Base-by-base conservation (phyloP, 1,140 invertebrate genomes). In the Kradibia gibbosae region DNA sequence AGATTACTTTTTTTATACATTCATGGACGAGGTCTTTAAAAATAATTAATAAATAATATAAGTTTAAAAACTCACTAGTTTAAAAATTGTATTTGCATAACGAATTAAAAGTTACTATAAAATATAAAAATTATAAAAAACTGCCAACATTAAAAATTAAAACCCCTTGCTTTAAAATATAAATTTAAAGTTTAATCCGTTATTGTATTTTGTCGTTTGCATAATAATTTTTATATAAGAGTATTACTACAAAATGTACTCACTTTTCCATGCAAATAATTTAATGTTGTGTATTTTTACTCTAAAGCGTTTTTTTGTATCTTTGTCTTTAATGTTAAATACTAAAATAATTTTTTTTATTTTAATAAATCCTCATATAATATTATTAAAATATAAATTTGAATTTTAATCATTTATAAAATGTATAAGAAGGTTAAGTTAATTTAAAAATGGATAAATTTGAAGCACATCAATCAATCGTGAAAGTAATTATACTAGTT, bases 401-500 rank as follows among this genome's bases (percentile, higher is more conserved):
- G 2, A 5, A 39, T 67, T 3, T 31, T 28, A 20, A 22, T 62
- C 60, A 13, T 28, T 34, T 20, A 62, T n/a, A 1, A 39, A 67
- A 22, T 67, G 11, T 39, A 36, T 67, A 17, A 4, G 17, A 34
- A 25, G 1, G 5, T 62, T 62, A 36, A 4, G 20, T 17, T 62
- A 5, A 22, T 36, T 8, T 17, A 39, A 39, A 39, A 8, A 10
- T 65, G n/a, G 4, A 39, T 67, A 36, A 5, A 4, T 15, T 39
- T 1, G 4, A 39, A n/a, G 3, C 11, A 1, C 20, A 39, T 65
- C 1, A 28, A 65, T 36, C 8, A 60, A 10, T 36, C 15, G 45
- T 45, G 34, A 48, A 67, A 42, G 36, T 70, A 70, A 78, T 67
- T 78, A 31, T 55, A 70, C 28, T 25, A 60, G n/a, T 45, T 36